Evolutionary conservation across 2,888 invertebrate genomes (phyloP), one percentile per base, ranked within the genome.

Genomic region (Drosophila fulvimacula): DNA sequence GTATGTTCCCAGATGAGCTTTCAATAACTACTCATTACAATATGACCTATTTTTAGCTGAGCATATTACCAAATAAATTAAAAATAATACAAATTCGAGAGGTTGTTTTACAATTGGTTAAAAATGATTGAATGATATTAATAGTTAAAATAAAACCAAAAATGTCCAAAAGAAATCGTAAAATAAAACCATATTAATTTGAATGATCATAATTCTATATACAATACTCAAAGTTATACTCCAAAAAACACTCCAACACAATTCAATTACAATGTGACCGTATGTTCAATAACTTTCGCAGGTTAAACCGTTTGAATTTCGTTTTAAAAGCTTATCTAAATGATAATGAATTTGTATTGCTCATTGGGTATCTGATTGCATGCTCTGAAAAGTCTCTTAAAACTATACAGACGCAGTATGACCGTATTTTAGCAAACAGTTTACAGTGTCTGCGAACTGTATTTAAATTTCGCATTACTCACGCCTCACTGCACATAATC

Each of bases 401-500:
- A 48, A n/a, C 24, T 11, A 27, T 10, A 0, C 2, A 46, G 27
- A 1, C 17, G 0, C 17, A 48, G 30, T 48, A 17, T 48, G 30
- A 0, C 17, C 17, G 6, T 48, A 30, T 27, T 48, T 13, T 7
- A 19, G 6, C 46, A n/a, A 17, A 11, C 17, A 3, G 41, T 41
- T 41, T 11, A 13, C 11, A 5, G 11, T 41, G 10, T 17, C 17
- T 30, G n/a, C 27, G 1, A 30, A 7, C 30, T 48, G n/a, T 5
- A n/a, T 2, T 27, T 30, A 13, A 11, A 48, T 13, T 32, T 19
- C 51, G 19, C 21, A 51, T 51, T 51, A 39, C 27, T 46, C 46
- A 60, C 21, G 53, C 41, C 44, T 59, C 44, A 39, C n/a, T 44
- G 58, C 19, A 17, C 36, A 17, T 68, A 58, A 55, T 69, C 48